phyloP scores from a whole-genome alignment of 2,888 invertebrate genomes.

The Oscheius sp. region DNA sequence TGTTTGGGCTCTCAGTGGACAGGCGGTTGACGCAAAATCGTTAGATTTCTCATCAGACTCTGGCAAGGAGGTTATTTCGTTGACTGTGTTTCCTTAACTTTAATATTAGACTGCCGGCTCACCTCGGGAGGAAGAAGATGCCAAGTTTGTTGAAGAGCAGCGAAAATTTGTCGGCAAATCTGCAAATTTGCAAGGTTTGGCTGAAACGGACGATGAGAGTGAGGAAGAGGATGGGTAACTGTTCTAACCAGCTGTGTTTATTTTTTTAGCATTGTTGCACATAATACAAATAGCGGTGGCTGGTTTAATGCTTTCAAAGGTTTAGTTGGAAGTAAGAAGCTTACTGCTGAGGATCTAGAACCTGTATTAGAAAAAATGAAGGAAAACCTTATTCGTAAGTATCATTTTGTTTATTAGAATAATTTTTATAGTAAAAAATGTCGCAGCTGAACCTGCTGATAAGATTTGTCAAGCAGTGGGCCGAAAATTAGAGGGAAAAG shows the following conservation, averaged over 20 bases:
- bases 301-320: slow-evolving; percentile 86
- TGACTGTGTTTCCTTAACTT: background rate
- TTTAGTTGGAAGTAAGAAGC: slow-evolving; percentile 78
- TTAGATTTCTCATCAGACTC: slow-evolving; percentile 76
- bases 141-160: slow-evolving; percentile 45
- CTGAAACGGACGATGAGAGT: slow-evolving; percentile 68
- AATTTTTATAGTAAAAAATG: slow-evolving; percentile 82
- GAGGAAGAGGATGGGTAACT: slow-evolving; percentile 47
- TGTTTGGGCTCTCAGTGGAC: slow-evolving; percentile 62
- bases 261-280: slow-evolving; percentile 40
- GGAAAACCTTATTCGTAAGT: slow-evolving; percentile 83
- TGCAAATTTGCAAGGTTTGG: slow-evolving; percentile 72
- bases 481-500: slow-evolving; percentile 66
- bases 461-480: slow-evolving; percentile 77
- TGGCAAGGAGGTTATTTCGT: slow-evolving; percentile 64
- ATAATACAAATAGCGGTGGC: slow-evolving; percentile 48
- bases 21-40: slow-evolving; percentile 47
- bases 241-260: background rate
- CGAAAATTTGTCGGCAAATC: slow-evolving; percentile 71
- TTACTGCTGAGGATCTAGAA: slow-evolving; percentile 83
- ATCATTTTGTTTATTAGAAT: background rate
- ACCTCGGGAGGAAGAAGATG: slow-evolving; percentile 29
- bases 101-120: slow-evolving; percentile 1
- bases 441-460: slow-evolving; percentile 91
- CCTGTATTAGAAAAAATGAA: slow-evolving; percentile 90